phyloP scores from a whole-genome alignment of 23 tunicate species.

The Halocynthia aurantium region DNA sequence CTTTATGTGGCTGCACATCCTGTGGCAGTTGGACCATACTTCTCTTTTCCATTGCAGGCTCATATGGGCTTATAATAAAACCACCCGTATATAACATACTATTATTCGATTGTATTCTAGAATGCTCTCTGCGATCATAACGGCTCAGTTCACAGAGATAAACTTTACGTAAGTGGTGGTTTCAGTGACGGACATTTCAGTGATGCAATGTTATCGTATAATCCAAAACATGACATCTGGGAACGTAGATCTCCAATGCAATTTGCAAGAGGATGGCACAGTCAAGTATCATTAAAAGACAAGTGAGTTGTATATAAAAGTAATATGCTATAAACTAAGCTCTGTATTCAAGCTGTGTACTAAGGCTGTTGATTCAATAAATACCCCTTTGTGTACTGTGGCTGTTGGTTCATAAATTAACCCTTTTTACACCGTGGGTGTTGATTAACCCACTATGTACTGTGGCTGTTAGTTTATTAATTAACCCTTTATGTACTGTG shows the following conservation, averaged over 20 bases:
- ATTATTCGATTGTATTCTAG: slow-evolving; percentile 11
- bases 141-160: slow-evolving; percentile 96
- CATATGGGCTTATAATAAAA: too few relatives aligned
- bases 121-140: slow-evolving; percentile 94
- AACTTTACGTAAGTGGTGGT: slow-evolving; percentile 97
- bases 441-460: too few relatives aligned
- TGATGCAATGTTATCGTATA: slow-evolving; percentile 93
- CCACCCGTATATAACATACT: too few relatives aligned
- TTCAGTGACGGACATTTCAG: slow-evolving; percentile 99
- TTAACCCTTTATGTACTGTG: too few relatives aligned
- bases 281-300: slow-evolving; percentile 81
- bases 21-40: too few relatives aligned
- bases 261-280: slow-evolving; percentile 97
- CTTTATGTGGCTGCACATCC: too few relatives aligned
- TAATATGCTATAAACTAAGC: background rate
- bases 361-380: background rate
- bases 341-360: background rate
- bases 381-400: too few relatives aligned
- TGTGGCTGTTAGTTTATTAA: too few relatives aligned
- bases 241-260: slow-evolving; percentile 93
- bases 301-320: slow-evolving; percentile 26
- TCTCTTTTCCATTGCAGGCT: too few relatives aligned
- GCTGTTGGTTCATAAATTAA: too few relatives aligned
- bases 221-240: slow-evolving; percentile 99
- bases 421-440: too few relatives aligned